Percentiles rank a stretch among this genome's conserved stretches.
Conservation (phyloP, 2,888 invertebrate species). For the Acleris cristana region DNA sequence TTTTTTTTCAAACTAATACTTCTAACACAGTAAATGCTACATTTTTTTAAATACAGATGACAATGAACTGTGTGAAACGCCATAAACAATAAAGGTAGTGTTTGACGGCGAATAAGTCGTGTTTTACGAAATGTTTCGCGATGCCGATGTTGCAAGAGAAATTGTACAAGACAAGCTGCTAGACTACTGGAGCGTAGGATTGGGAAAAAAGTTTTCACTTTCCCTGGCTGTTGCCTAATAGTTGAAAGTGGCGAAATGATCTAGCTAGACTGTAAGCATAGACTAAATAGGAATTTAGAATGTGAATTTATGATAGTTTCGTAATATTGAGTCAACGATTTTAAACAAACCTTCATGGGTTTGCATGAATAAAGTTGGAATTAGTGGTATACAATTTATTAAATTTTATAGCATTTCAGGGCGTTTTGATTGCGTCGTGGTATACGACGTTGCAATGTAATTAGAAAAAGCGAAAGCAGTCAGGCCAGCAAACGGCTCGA, state of each 20-base stretch:
- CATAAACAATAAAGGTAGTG: conserved; percentile 53
- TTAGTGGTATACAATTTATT: neutral
- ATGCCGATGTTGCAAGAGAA: conserved; percentile 74
- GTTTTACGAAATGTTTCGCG: conserved; percentile 68
- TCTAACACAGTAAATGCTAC: conserved; percentile 10
- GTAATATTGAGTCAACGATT: neutral
- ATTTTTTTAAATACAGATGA: conserved; percentile 38
- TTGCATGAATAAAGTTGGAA: no score
- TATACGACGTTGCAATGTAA: conserved; percentile 1
- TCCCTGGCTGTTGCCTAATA: conserved; percentile 70
- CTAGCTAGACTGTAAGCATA: conserved; percentile 30
- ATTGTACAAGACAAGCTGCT: conserved; percentile 70
- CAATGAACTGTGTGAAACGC: conserved; percentile 51
- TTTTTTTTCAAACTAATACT: conserved; percentile 10
- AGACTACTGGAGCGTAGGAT: conserved; percentile 80
- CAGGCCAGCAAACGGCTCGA: conserved; percentile 3
- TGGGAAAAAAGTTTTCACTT: conserved; percentile 77
- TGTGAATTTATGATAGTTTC: neutral
- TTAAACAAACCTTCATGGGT: neutral
- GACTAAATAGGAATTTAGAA: conserved; percentile 4
- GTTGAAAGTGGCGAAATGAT: conserved; percentile 66
- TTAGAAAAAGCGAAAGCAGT: conserved; percentile 24
- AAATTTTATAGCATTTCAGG: no score
- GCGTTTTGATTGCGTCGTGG: neutral
- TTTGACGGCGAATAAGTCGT: conserved; percentile 50